A percentile compares a stretch with the other conserved stretches of the same genome.
These are phyloP conservation scores for Gymnothorax reevesii DNA, from an alignment of 2,797 vertebrate species.

Conservation along the genomic window DNA sequence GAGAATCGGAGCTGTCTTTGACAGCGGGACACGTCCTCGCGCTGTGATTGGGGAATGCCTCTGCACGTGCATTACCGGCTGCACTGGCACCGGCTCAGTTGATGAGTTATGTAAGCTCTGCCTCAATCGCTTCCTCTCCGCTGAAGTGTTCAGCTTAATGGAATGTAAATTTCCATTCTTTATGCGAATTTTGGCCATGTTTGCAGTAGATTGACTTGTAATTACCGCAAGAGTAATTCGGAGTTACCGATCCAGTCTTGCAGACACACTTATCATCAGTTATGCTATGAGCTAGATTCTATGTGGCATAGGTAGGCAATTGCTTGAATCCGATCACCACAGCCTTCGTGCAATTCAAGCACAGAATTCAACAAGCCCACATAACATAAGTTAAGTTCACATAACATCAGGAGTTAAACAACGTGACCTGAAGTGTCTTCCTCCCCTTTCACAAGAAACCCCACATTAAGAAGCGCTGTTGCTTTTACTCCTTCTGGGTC, in stretches of 20 bases:
- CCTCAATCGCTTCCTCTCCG: neutral
- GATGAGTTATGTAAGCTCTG: conserved; percentile 52
- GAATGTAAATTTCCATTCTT: neutral
- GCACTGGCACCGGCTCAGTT: conserved; percentile 21
- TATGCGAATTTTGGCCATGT: no score
- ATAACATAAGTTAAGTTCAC: no score
- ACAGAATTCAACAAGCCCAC: neutral
- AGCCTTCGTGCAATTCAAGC: neutral
- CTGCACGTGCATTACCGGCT: conserved; percentile 61
- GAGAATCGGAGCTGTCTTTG: conserved; percentile 40
- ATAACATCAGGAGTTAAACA: conserved; percentile 21
- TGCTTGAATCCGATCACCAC: neutral
- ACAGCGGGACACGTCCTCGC: conserved; percentile 18
- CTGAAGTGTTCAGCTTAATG: neutral
- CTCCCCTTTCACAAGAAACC: conserved; percentile 31
- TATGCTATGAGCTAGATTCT: neutral
- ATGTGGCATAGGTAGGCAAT: neutral
- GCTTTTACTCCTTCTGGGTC: neutral
- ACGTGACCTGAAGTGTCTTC: conserved; percentile 27
- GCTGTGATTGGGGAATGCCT: conserved; percentile 43
- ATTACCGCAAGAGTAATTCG: neutral
- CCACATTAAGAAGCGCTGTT: conserved; percentile 18
- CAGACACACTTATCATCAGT: neutral
- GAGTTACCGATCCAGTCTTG: neutral
- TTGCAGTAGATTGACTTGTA: neutral